These are phyloP conservation scores for Frankliniella fusca DNA, from an alignment of 2,888 invertebrate genomes.

Conservation along the genomic window DNA sequence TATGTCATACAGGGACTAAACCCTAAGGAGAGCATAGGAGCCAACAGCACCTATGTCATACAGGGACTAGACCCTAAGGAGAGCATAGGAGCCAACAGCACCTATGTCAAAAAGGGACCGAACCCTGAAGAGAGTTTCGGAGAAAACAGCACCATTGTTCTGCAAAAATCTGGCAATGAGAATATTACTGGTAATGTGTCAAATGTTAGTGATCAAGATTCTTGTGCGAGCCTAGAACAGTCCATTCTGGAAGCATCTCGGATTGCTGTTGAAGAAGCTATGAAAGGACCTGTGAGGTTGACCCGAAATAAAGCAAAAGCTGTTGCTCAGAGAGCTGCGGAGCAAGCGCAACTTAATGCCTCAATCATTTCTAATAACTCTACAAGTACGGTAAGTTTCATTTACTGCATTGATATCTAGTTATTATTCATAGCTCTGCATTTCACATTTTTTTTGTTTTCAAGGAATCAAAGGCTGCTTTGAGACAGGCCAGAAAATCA, in stretches of 20 bases:
- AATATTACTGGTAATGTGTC: neutral
- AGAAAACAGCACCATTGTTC: neutral
- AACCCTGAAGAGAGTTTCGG: neutral
- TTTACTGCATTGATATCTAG: neutral
- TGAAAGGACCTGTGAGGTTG: too few relatives aligned
- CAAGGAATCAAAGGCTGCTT: neutral
- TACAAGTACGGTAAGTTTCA: neutral
- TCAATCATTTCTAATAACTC: too few relatives aligned
- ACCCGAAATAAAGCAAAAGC: too few relatives aligned
- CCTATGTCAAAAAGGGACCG: neutral
- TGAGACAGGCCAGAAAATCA: neutral
- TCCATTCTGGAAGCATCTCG: too few relatives aligned
- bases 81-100: neutral
- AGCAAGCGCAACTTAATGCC: too few relatives aligned
- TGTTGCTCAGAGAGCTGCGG: too few relatives aligned
- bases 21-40: neutral
- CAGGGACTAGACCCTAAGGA: neutral
- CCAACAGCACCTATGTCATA: neutral
- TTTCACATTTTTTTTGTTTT: neutral
- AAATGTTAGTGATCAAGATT: too few relatives aligned
- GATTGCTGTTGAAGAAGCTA: too few relatives aligned
- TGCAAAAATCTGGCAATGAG: neutral
- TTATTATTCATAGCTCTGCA: neutral
- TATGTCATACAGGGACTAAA: neutral
- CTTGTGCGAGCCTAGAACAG: too few relatives aligned